Evolutionary conservation across 2,888 invertebrate species (phyloP).

Genomic region (Drosophila koepferae): DNA sequence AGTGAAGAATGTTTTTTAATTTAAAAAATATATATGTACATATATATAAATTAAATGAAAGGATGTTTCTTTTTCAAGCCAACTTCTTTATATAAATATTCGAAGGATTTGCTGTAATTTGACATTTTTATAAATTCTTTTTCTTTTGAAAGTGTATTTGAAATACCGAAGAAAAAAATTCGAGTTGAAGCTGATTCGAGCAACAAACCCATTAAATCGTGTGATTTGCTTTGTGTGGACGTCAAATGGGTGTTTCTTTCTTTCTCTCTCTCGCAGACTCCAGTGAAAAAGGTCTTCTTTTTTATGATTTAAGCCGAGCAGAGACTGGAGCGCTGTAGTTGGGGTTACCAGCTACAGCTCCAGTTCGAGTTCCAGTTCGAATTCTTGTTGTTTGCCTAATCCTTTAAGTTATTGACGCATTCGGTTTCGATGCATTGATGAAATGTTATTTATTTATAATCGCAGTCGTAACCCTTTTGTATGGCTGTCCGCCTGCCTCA

Average conservation of each 20-base stretch:
- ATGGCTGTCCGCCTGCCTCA: background rate
- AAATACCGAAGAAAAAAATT: background rate
- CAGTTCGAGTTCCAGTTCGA: background rate
- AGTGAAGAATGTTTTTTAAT: background rate
- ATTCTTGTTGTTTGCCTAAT: constrained; percentile 56
- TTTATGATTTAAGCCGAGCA: constrained; percentile 71
- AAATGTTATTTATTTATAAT: constrained; percentile 79
- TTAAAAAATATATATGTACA: background rate
- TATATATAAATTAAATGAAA: background rate
- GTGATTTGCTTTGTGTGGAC: constrained; percentile 76
- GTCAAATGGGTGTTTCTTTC: constrained; percentile 64
- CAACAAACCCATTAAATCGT: constrained; percentile 69
- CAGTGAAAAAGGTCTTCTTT: constrained; percentile 32
- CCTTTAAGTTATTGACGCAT: constrained; percentile 77
- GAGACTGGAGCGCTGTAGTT: constrained; percentile 27
- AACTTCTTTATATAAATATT: background rate
- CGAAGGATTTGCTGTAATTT: background rate
- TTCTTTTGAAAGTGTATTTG: constrained; percentile 1
- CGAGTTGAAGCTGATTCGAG: background rate
- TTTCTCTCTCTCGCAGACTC: constrained; percentile 25
- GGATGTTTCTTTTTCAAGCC: background rate
- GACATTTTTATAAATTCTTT: background rate
- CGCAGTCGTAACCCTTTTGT: constrained; percentile 70
- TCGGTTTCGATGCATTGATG: constrained; percentile 68
- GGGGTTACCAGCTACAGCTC: background rate